Evolutionary conservation across 2,113 vertebrate genomes (phyloP).

Genomic region (Hydrolagus affinis): DNA sequence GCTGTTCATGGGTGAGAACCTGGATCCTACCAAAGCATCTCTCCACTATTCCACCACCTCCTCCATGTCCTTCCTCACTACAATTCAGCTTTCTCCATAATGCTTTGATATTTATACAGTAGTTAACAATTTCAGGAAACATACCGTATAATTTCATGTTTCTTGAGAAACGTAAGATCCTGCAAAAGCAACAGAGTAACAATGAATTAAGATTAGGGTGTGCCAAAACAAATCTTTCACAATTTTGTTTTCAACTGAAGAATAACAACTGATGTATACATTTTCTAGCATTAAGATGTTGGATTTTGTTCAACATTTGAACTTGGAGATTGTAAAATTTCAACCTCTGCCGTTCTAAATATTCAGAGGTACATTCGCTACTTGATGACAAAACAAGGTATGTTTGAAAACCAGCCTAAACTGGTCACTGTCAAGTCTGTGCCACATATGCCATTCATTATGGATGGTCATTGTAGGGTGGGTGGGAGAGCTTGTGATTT

Average conservation of each 20-base stretch:
- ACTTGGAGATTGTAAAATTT: not conserved
- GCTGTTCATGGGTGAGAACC: not conserved
- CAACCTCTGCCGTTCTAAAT: no score
- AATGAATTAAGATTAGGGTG: not conserved
- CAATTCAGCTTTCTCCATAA: not conserved
- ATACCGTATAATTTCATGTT: slow-evolving; percentile 24
- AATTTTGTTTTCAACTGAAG: not conserved
- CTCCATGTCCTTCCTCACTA: not conserved
- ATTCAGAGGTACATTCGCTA: no score
- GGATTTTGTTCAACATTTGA: not conserved
- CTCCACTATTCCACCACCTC: not conserved
- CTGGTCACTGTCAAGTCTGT: no score
- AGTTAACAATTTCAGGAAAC: not conserved
- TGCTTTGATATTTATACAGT: not conserved
- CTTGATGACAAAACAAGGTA: no score
- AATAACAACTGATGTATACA: not conserved
- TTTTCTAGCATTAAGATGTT: not conserved
- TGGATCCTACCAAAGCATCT: not conserved
- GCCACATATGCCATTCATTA: no score
- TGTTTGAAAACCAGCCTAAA: no score
- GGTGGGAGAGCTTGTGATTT: no score
- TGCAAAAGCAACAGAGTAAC: not conserved
- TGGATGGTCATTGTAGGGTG: no score
- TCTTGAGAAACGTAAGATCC: slow-evolving; percentile 22
- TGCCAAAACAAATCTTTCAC: not conserved